A percentile compares a stretch with the other conserved stretches of the same genome.
phyloP scores from a whole-genome alignment of 1,140 invertebrate genomes.

The Zophobas morio region DNA sequence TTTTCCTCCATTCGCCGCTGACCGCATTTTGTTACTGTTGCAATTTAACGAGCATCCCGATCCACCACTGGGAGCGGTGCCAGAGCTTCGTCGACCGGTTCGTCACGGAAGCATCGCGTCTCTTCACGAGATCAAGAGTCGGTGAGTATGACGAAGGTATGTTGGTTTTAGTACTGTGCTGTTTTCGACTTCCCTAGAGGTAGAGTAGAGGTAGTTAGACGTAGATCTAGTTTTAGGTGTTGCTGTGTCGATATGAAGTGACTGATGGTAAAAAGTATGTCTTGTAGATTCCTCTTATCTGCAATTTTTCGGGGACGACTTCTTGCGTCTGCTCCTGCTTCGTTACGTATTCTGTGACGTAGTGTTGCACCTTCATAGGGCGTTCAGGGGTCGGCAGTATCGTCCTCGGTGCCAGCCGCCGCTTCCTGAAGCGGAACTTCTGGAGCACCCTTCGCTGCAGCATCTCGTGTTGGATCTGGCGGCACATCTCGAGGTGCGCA shows the following conservation, averaged over 20 bases:
- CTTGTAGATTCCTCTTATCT: slow-evolving; percentile 83
- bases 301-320: slow-evolving; percentile 95
- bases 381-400: slow-evolving; percentile 85
- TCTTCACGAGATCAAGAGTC: slow-evolving; percentile 86
- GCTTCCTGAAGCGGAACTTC: slow-evolving; percentile 89
- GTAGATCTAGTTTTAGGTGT: background rate
- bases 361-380: slow-evolving; percentile 87
- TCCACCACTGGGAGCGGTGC: slow-evolving; percentile 92
- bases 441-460: slow-evolving; percentile 88
- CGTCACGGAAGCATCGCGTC: slow-evolving; percentile 88
- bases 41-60: slow-evolving; percentile 88
- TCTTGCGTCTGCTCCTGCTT: slow-evolving; percentile 88
- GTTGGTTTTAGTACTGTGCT: slow-evolving; percentile 46
- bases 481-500: slow-evolving; percentile 83
- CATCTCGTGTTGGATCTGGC: slow-evolving; percentile 88
- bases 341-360: slow-evolving; percentile 95
- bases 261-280: background rate
- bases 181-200: background rate
- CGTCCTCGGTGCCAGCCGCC: slow-evolving; percentile 89
- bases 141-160: slow-evolving; percentile 75
- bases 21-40: slow-evolving; percentile 95
- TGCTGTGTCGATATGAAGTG: no score
- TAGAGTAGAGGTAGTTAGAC: background rate
- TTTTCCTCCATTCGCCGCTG: slow-evolving; percentile 95
- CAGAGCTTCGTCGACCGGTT: slow-evolving; percentile 91